Evolutionary conservation across 2,113 vertebrate species (phyloP).

Genomic region (Tetraodon nigroviridis): DNA sequence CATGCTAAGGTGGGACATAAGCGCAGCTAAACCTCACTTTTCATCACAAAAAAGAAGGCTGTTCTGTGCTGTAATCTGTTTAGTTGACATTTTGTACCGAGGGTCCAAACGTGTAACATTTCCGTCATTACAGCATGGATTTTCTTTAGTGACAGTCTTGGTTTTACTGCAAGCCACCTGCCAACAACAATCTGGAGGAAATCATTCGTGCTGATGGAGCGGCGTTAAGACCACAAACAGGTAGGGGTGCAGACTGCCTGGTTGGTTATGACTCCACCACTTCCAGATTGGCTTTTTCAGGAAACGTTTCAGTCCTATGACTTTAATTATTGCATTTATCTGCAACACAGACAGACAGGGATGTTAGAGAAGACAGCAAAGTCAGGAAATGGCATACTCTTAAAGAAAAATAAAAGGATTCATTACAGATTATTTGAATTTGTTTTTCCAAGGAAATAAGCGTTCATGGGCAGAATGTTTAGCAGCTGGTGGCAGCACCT

Average conservation of each 20-base stretch:
- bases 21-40: too few relatives aligned
- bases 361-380: neutral
- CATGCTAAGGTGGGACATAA: too few relatives aligned
- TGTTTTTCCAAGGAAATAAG: conserved; percentile 6
- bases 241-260: neutral
- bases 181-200: conserved; percentile 20
- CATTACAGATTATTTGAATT: conserved; percentile 8
- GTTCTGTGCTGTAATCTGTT: conserved; percentile 5
- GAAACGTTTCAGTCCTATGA: too few relatives aligned
- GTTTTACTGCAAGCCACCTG: conserved; percentile 7
- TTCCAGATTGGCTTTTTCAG: too few relatives aligned
- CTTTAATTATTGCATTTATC: neutral
- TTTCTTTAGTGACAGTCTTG: conserved; percentile 14
- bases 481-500: neutral
- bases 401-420: conserved; percentile 8
- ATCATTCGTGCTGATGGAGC: conserved; percentile 10
- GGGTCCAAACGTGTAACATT: conserved; percentile 32
- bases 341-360: neutral
- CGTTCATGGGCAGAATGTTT: neutral
- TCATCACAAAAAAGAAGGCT: too few relatives aligned
- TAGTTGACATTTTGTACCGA: conserved; percentile 19
- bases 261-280: neutral
- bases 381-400: conserved; percentile 5
- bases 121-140: conserved; percentile 29
- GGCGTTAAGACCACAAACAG: conserved; percentile 13